phyloP scores from a whole-genome alignment of 2,113 vertebrate genomes.

The Syngnathus scovelli region DNA sequence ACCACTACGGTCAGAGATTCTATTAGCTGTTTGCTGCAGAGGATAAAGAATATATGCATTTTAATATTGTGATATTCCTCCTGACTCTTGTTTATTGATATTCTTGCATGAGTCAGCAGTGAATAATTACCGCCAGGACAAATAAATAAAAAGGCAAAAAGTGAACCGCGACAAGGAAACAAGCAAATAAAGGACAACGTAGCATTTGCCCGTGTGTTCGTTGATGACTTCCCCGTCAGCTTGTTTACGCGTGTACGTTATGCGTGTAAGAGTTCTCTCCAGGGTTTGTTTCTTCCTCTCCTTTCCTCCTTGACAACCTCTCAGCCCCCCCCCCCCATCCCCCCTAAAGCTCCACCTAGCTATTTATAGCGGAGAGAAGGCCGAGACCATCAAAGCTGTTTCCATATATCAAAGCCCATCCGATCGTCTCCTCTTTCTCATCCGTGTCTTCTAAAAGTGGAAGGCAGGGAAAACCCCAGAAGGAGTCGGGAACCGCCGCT shows the following conservation, averaged over 20 bases:
- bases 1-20: too few species aligned
- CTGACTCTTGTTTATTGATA: too few species aligned
- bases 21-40: too few species aligned
- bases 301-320: conserved; percentile 33
- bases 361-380: conserved; percentile 66
- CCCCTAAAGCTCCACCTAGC: conserved; percentile 53
- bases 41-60: too few species aligned
- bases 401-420: conserved; percentile 66
- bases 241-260: conserved; percentile 20
- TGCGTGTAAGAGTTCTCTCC: conserved; percentile 2
- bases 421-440: conserved; percentile 45
- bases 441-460: conserved; percentile 59
- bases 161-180: neutral
- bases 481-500: conserved; percentile 49
- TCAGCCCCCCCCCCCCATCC: neutral
- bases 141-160: too few species aligned
- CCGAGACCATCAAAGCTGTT: conserved; percentile 69
- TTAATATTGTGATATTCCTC: too few species aligned
- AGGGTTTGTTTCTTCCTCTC: conserved; percentile 21
- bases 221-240: conserved; percentile 23
- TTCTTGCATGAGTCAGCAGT: too few species aligned
- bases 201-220: conserved; percentile 5
- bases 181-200: neutral
- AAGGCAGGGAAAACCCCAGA: conserved; percentile 63
- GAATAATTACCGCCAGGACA: too few species aligned